phyloP scores from a whole-genome alignment of 1,140 invertebrate genomes.

The Drosophila ironensis region DNA sequence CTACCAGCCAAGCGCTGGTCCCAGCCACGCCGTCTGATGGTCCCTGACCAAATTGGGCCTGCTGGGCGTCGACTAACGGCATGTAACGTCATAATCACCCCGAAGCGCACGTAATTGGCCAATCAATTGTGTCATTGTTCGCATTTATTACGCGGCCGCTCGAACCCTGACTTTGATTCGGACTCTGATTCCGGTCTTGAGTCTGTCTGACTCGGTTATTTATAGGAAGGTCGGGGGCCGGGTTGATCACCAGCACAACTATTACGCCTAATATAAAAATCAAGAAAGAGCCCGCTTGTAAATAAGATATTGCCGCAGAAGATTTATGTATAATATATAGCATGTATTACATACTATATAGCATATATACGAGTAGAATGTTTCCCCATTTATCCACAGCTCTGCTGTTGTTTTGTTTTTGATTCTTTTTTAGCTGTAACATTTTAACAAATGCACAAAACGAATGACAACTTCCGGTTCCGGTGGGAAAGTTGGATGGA shows the following conservation, averaged over 20 bases:
- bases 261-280: slow-evolving; percentile 23
- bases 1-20: not conserved
- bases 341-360: too few species aligned
- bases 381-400: too few species aligned
- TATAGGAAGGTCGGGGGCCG: slow-evolving; percentile 35
- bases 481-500: slow-evolving; percentile 14
- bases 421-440: slow-evolving; percentile 55
- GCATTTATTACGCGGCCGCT: slow-evolving; percentile 80
- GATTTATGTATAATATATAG: slow-evolving; percentile 63
- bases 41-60: slow-evolving; percentile 13
- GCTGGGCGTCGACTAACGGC: slow-evolving; percentile 58
- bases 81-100: slow-evolving; percentile 80
- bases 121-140: slow-evolving; percentile 82
- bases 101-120: slow-evolving; percentile 80
- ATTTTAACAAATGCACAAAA: slow-evolving; percentile 79
- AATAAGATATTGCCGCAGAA: slow-evolving; percentile 54
- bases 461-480: slow-evolving; percentile 79
- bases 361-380: too few species aligned
- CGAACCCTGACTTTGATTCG: slow-evolving; percentile 10
- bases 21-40: not conserved
- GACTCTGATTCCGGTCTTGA: slow-evolving; percentile 1
- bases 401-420: slow-evolving; percentile 31
- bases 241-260: slow-evolving; percentile 4
- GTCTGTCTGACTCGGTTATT: slow-evolving; percentile 35
- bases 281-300: slow-evolving; percentile 22